A percentile compares a stretch with the other conserved stretches of the same genome.
phyloP scores from a whole-genome alignment of 2,113 vertebrate species.

The Stegostoma tigrinum region DNA sequence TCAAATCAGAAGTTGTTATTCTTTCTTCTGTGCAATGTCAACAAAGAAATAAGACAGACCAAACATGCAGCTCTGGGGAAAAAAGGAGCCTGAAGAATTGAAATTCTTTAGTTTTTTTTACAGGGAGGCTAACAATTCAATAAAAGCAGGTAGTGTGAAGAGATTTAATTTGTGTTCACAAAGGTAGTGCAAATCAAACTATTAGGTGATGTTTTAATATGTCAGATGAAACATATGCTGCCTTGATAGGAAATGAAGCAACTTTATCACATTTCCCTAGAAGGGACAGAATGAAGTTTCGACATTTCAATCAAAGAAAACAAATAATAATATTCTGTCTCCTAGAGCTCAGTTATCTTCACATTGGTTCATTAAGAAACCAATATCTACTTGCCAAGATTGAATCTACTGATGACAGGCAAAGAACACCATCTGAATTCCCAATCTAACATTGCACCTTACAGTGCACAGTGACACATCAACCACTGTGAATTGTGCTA shows the following conservation, averaged over 20 bases:
- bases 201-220: not conserved
- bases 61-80: not conserved
- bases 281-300: not conserved
- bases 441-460: not conserved
- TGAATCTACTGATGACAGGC: not conserved
- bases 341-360: not conserved
- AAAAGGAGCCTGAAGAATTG: not conserved
- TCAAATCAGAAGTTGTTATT: not conserved
- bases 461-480: no score
- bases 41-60: not conserved
- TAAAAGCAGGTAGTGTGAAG: not conserved
- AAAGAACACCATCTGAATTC: not conserved
- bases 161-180: not conserved
- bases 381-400: not conserved
- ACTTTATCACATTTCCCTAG: not conserved
- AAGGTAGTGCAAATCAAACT: not conserved
- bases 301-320: not conserved
- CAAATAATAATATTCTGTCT: not conserved
- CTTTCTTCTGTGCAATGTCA: not conserved
- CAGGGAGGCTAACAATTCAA: conserved; percentile 1
- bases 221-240: not conserved
- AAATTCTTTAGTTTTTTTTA: not conserved
- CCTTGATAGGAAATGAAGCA: conserved; percentile 1
- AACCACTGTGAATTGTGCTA: not conserved
- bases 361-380: not conserved